Evolutionary conservation across 2,113 vertebrate genomes (phyloP).

Genomic region (Ciconia stormi): DNA sequence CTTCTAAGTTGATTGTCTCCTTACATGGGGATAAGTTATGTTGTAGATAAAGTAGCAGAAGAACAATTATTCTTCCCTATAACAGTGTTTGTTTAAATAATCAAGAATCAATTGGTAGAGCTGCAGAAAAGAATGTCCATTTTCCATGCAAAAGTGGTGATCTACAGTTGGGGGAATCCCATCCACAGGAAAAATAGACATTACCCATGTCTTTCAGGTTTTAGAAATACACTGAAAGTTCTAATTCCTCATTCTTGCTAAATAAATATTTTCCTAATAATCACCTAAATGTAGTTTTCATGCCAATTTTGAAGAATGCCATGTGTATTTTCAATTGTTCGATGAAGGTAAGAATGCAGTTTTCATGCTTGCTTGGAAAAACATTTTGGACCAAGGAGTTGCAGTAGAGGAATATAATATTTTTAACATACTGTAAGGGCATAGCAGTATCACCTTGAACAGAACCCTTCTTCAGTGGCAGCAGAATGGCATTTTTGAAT

Average conservation of each 20-base stretch:
- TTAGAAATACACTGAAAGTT: not conserved
- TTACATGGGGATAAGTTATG: not conserved
- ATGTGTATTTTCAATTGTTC: not conserved
- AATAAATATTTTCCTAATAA: not conserved
- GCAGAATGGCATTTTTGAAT: not conserved
- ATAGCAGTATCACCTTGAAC: not conserved
- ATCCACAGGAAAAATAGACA: not conserved
- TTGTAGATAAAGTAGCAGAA: not conserved
- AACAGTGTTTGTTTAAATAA: not conserved
- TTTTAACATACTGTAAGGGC: not conserved
- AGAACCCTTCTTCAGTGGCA: not conserved
- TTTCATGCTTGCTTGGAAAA: not conserved
- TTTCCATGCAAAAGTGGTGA: not conserved
- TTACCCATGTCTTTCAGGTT: not conserved
- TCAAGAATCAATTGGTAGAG: not conserved
- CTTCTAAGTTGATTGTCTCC: not conserved
- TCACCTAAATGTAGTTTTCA: not conserved
- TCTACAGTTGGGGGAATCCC: not conserved
- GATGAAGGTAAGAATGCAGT: not conserved
- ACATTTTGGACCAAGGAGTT: not conserved
- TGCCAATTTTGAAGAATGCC: not conserved
- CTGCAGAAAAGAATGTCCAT: not conserved
- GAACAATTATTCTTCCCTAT: not conserved
- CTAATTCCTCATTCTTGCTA: not conserved
- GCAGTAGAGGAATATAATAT: not conserved